A percentile compares a stretch with the other conserved stretches of the same genome.
phyloP scores from a whole-genome alignment of 2,797 vertebrate genomes.

The Diplodus puntazzo region DNA sequence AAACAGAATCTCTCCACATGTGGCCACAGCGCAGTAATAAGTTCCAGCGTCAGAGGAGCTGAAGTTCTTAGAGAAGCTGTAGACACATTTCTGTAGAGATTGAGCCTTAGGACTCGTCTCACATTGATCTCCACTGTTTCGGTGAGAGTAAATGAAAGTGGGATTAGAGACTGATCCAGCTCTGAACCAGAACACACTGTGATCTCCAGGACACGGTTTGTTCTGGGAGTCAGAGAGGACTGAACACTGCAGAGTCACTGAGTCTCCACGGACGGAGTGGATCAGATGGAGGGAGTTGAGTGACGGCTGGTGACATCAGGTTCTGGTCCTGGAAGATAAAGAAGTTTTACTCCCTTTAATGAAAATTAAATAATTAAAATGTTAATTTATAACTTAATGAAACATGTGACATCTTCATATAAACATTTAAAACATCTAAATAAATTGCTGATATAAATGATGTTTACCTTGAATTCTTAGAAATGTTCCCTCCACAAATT shows the following conservation, averaged over 20 bases:
- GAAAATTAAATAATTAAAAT: background rate
- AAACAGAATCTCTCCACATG: slow-evolving; percentile 56
- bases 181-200: too few species aligned
- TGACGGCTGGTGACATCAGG: too few species aligned
- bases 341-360: background rate
- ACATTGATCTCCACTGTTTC: background rate
- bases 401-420: background rate
- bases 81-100: slow-evolving; percentile 32
- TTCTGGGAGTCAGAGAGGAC: background rate
- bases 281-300: background rate
- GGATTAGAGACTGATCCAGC: too few species aligned
- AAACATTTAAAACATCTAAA: too few species aligned
- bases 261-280: background rate
- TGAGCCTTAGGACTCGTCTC: background rate
- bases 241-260: slow-evolving; percentile 1
- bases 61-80: slow-evolving; percentile 41
- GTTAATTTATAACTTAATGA: background rate
- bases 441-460: too few species aligned
- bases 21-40: slow-evolving; percentile 54
- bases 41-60: slow-evolving; percentile 41
- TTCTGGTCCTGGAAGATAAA: too few species aligned
- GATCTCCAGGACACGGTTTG: background rate
- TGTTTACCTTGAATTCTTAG: slow-evolving; percentile 56
- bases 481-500: slow-evolving; percentile 11
- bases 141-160: background rate